phyloP scores from a whole-genome alignment of 2,113 vertebrate species.

The Eira barbara region DNA sequence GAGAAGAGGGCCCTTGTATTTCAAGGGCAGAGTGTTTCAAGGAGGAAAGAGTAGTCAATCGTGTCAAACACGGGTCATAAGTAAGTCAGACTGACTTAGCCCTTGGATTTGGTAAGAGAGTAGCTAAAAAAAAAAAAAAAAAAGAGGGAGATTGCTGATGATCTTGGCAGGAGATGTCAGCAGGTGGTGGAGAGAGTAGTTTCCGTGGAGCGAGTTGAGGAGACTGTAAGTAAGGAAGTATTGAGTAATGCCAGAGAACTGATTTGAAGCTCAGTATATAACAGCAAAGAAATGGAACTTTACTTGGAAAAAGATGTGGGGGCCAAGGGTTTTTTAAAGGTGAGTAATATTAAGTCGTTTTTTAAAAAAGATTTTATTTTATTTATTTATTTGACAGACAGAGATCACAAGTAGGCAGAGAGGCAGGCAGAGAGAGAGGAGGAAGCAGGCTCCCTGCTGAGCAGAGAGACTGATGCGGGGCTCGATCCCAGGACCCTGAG shows the following conservation, averaged over 20 bases:
- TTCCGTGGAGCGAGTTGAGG: neutral
- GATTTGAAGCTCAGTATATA: neutral
- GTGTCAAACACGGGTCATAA: neutral
- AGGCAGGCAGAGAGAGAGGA: too few species aligned
- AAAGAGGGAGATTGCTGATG: neutral
- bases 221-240: neutral
- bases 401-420: too few species aligned
- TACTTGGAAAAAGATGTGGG: neutral
- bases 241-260: neutral
- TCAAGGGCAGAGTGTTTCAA: neutral
- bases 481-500: too few species aligned
- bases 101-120: neutral
- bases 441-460: too few species aligned
- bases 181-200: neutral
- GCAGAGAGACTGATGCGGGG: too few species aligned
- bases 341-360: neutral
- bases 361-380: neutral
- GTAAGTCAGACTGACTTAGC: neutral
- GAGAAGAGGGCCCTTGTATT: neutral
- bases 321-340: neutral
- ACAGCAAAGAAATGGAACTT: neutral
- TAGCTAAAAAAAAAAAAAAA: neutral
- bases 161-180: neutral
- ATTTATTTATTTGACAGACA: too few species aligned
- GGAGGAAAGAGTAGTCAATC: neutral